Evolutionary conservation across 2,797 vertebrate species (phyloP), one percentile per base, ranked within the genome.

Genomic region (Psittacula derbiana): DNA sequence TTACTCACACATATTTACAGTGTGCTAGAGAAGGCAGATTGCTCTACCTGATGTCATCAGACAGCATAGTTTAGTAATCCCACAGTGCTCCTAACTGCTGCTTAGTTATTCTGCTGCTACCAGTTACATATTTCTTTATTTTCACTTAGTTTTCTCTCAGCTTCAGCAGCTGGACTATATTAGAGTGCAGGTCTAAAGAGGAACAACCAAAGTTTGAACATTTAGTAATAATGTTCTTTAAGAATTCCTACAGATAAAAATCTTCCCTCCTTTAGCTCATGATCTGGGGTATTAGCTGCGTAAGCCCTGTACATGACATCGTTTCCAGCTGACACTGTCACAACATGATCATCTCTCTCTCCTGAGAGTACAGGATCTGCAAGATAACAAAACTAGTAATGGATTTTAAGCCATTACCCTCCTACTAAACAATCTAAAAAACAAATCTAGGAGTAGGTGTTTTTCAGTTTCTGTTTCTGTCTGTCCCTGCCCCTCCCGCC

Each of bases 301-400:
- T 94, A 80, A 18, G 0, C 52, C 60, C 67, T 93, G 79, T 92
- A 72, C 79, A 17, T 90, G 57, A 47, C 78, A 82, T 93, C 95
- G 88, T 90, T 97, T 96, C 92, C 93, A 97, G 78, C 62, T 94
- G 83, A 83, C 58, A 84, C 33, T 91, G 67, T 93, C 91, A 94
- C 61, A 95, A 92, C 64, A 79, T 33, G 41, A 95, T 92, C 71
- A 86, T 94, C 93, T 12, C 41, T 96, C 80, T 83, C 38, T 81
- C 66, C 92, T 61, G 78, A 61, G 72, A 92, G 85, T 70, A 92
- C 46, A n/a, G 94, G 81, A 95, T 88, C 95, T 91, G 87, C 53
- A 93, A 43, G 73, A 80, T 86, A 96, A 61, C 60, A 93, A 80
- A 92, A 88, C 55, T 52, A 40, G 33, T 90, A 92, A 95, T 91